These are phyloP conservation scores for Colaptes auratus DNA, from an alignment of 2,113 vertebrate genomes.

Conservation along the genomic window DNA sequence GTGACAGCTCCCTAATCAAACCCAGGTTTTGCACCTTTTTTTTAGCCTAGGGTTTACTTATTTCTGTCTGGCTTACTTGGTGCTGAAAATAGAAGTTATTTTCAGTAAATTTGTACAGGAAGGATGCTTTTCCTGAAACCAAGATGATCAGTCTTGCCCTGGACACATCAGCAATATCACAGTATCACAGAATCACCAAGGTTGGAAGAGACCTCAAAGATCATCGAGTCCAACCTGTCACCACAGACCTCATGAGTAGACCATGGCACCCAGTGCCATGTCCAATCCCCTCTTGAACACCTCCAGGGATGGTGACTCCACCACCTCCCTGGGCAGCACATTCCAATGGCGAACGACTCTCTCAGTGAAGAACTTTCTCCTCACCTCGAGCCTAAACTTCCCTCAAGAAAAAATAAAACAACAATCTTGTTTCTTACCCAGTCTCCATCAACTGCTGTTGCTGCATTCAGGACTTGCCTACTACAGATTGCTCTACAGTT, in stretches of 20 bases:
- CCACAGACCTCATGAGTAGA: no score
- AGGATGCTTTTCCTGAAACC: not conserved
- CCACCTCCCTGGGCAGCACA: no score
- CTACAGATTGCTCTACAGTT: not conserved
- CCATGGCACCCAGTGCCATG: no score
- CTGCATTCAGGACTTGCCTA: not conserved
- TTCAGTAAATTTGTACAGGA: not conserved
- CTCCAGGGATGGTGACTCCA: no score
- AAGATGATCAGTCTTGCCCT: not conserved
- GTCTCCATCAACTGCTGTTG: not conserved
- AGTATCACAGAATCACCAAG: no score
- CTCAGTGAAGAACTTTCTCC: no score
- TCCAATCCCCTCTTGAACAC: no score
- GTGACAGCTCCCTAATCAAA: not conserved
- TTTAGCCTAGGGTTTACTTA: not conserved
- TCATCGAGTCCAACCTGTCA: no score
- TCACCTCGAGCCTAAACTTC: no score
- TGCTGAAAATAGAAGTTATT: not conserved
- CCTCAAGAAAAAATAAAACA: not conserved
- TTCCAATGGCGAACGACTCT: no score
- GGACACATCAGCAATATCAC: not conserved
- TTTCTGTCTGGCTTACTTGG: not conserved
- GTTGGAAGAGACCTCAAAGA: no score
- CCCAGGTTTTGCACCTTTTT: not conserved
- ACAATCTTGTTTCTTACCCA: not conserved